Evolutionary conservation across 1,140 invertebrate species (phyloP), one percentile per base, ranked within the genome.

Genomic region (Drosophila erecta): DNA sequence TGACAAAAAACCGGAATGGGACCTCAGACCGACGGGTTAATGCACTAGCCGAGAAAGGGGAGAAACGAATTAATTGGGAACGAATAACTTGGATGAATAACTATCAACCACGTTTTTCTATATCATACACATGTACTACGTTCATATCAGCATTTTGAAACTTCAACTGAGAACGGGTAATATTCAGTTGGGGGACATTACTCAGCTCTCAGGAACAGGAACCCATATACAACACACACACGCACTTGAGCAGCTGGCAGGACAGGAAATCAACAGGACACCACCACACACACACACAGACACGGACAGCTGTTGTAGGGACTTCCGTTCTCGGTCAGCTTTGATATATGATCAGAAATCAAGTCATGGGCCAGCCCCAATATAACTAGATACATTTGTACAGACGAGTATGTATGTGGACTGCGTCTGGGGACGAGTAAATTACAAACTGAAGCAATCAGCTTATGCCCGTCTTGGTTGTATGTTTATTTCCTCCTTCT

Each of bases 221-320:
- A 72, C 65, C 24, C 43, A 73, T 57, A 67, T 56, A 57, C 14
- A 43, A 51, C 14, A n/a, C n/a, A 50, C 47, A 44, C 8, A 27
- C 64, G 46, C 46, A 62, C 37, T 62, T 12, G n/a, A 30, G 37
- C 66, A 41, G 47, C 46, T 60, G 47, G 49, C 37, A 38, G 14
- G 38, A 47, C 72, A 74, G 71, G 72, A 76, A 75, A 75, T 64
- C 70, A 75, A 75, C 46, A 73, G 71, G 69, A 73, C 69, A 49
- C 58, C 50, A 70, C 50, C 27, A 69, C 69, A 49, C 58, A 43
- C 60, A 50, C 27, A 69, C 44, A 51, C 46, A 37, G n/a, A 55
- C 22, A 44, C 30, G 37, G 1, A 2, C 50, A 37, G 15, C 47
- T 53, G 22, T 35, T 58, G 27, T 17, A 1, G n/a, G 37, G 8